These are phyloP conservation scores for Stegophylla sp. DNA, from an alignment of 2,888 invertebrate genomes.

Conservation along the genomic window DNA sequence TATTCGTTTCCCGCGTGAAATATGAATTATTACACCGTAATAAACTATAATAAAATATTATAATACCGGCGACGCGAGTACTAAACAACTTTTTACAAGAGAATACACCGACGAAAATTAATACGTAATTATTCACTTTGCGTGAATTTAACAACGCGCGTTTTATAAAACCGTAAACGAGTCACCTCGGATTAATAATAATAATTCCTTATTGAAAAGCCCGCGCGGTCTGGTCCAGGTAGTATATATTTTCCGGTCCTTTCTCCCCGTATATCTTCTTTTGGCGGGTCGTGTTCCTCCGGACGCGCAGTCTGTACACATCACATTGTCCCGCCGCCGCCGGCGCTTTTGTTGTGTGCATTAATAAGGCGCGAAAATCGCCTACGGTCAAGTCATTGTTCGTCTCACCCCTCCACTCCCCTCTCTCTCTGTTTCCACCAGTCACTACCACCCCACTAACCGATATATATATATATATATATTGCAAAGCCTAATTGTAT, in stretches of 20 bases:
- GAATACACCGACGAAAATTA: too few species aligned
- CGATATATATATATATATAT: too few species aligned
- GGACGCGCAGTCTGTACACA: background rate
- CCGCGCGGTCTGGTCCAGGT: background rate
- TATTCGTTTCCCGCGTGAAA: background rate
- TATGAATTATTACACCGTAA: background rate
- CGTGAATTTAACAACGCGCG: too few species aligned
- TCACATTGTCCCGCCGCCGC: too few species aligned
- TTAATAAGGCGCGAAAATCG: conserved; percentile 21
- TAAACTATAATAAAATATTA: too few species aligned
- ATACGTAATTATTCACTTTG: too few species aligned
- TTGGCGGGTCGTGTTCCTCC: background rate
- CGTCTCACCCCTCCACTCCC: background rate
- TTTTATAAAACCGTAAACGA: background rate
- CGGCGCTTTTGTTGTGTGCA: conserved; percentile 38
- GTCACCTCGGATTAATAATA: conserved; percentile 8
- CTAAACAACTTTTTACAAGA: too few species aligned
- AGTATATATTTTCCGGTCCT: background rate
- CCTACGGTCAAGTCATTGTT: conserved; percentile 25
- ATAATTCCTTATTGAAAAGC: background rate
- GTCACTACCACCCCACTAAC: background rate
- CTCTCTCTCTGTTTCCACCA: background rate
- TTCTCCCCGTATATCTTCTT: background rate
- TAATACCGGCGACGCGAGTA: too few species aligned
- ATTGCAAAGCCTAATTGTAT: conserved; percentile 23